phyloP scores from a whole-genome alignment of 2,113 vertebrate species.

The Myotis brandtii region DNA sequence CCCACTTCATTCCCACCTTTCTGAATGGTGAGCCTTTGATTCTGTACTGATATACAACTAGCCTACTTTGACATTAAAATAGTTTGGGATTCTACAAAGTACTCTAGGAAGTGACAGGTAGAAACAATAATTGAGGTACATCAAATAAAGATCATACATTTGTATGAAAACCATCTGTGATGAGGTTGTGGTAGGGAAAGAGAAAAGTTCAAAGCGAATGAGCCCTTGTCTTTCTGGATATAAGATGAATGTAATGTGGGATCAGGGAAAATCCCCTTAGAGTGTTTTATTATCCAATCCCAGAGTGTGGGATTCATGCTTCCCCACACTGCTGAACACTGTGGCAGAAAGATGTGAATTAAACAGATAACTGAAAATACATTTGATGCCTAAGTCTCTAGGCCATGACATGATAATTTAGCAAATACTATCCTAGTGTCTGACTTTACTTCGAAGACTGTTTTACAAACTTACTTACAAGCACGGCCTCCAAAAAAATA shows the following conservation, averaged over 20 bases:
- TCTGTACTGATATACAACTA: slow-evolving; percentile 22
- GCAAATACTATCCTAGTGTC: slow-evolving; percentile 8
- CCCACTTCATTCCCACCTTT: neutral
- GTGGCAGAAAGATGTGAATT: slow-evolving; percentile 47
- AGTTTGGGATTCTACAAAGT: slow-evolving; percentile 30
- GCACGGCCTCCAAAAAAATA: neutral
- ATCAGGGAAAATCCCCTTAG: neutral
- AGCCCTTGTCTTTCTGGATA: slow-evolving; percentile 20
- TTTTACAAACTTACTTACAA: slow-evolving; percentile 58
- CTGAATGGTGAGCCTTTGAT: neutral
- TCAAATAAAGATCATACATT: neutral
- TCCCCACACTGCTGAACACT: neutral
- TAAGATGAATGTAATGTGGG: neutral
- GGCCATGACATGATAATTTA: slow-evolving; percentile 58
- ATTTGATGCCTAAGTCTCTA: slow-evolving; percentile 31
- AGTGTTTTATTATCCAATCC: neutral
- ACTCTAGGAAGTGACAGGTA: slow-evolving; percentile 32
- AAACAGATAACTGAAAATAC: slow-evolving; percentile 51
- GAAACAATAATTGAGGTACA: slow-evolving; percentile 45
- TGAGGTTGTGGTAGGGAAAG: slow-evolving; percentile 10
- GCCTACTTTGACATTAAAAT: slow-evolving; percentile 7
- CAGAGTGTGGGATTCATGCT: neutral
- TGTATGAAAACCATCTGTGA: slow-evolving; percentile 50
- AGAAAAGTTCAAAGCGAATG: slow-evolving; percentile 26
- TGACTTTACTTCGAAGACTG: slow-evolving; percentile 38